Evolutionary conservation across 2,888 invertebrate species (phyloP).

Genomic region (Harpalus rubripes): DNA sequence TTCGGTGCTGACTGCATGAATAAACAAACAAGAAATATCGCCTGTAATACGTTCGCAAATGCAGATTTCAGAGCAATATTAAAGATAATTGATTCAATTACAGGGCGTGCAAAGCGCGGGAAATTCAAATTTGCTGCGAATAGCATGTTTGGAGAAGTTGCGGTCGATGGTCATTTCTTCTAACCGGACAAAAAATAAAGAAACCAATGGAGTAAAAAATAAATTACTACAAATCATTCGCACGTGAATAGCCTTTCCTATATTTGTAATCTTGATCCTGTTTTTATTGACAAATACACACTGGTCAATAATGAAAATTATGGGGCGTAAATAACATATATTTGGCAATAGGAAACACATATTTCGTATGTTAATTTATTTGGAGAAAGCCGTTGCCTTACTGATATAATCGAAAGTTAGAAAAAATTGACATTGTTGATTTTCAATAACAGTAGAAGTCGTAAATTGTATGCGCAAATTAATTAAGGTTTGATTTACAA

Average conservation of each 20-base stretch:
- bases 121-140: slow-evolving; percentile 20
- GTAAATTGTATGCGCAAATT: slow-evolving; percentile 13
- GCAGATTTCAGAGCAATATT: slow-evolving; percentile 8
- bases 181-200: slow-evolving; percentile 50
- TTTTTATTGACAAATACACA: slow-evolving; percentile 31
- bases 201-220: slow-evolving; percentile 58
- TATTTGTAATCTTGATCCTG: slow-evolving; percentile 43
- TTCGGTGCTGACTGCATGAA: background rate
- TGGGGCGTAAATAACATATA: slow-evolving; percentile 1
- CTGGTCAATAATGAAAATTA: slow-evolving; percentile 20
- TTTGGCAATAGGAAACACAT: slow-evolving; percentile 10
- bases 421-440: slow-evolving; percentile 35
- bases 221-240: slow-evolving; percentile 52
- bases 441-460: slow-evolving; percentile 28
- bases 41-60: background rate
- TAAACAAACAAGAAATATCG: slow-evolving; percentile 3
- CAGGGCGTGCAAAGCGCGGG: slow-evolving; percentile 27
- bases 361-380: slow-evolving; percentile 42
- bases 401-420: slow-evolving; percentile 37
- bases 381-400: slow-evolving; percentile 30
- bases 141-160: slow-evolving; percentile 25
- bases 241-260: slow-evolving; percentile 50
- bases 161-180: slow-evolving; percentile 39
- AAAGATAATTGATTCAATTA: slow-evolving; percentile 26
- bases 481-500: slow-evolving; percentile 25